Percentiles rank a stretch among this genome's conserved stretches.
Evolutionary conservation across 1,140 invertebrate species (phyloP).

Genomic region (Protaetia brevitarsis): DNA sequence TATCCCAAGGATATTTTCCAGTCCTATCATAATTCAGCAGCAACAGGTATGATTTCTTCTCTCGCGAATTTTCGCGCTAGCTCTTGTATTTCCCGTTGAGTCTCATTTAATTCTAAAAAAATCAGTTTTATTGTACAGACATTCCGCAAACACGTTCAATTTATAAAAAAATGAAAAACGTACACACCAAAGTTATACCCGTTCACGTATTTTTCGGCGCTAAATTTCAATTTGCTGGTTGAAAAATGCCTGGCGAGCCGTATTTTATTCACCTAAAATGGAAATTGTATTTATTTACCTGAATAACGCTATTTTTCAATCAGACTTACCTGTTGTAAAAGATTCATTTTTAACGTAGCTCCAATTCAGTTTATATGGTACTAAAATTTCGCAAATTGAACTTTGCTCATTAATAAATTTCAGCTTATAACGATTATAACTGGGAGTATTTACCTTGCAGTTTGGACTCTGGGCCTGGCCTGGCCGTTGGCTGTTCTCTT

Average conservation of each 20-base stretch:
- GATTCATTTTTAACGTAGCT: background rate
- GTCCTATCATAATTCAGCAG: slow-evolving; percentile 82
- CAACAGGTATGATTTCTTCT: slow-evolving; percentile 89
- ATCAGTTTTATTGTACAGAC: background rate
- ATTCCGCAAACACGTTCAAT: background rate
- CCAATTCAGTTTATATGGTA: too few relatives aligned
- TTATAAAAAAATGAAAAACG: background rate
- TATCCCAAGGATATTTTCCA: slow-evolving; percentile 90
- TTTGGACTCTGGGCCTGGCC: too few relatives aligned
- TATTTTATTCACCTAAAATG: background rate
- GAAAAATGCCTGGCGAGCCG: background rate
- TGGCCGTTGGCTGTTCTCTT: too few relatives aligned
- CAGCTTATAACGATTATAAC: background rate
- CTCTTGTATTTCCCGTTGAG: slow-evolving; percentile 79
- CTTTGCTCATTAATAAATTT: background rate
- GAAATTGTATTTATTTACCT: background rate
- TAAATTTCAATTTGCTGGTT: background rate
- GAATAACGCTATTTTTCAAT: background rate
- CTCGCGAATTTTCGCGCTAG: slow-evolving; percentile 85
- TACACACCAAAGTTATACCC: background rate
- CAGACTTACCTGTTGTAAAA: background rate
- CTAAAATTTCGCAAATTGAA: too few relatives aligned
- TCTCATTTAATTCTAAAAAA: slow-evolving; percentile 61
- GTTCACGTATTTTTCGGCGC: background rate
- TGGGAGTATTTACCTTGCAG: too few relatives aligned